phyloP scores from a whole-genome alignment of 2,888 invertebrate species.

The Antitype chi region DNA sequence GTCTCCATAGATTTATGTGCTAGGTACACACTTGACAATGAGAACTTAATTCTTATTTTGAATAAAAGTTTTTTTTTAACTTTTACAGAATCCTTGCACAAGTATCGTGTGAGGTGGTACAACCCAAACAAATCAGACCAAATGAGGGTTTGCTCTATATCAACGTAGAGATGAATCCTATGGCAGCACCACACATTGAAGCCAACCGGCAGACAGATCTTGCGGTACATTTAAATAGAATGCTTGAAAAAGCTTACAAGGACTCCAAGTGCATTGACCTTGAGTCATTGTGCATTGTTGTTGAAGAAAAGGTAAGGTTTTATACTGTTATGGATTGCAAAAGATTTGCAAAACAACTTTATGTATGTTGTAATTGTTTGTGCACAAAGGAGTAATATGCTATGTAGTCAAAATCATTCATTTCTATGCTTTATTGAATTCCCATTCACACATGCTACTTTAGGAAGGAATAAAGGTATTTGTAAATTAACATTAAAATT shows the following conservation, averaged over 20 bases:
- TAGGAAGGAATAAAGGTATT: neutral
- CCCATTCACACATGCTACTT: neutral
- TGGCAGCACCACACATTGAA: slow-evolving; percentile 97
- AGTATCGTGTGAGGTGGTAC: slow-evolving; percentile 96
- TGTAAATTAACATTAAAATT: neutral
- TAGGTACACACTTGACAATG: neutral
- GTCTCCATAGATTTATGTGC: neutral
- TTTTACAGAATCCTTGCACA: slow-evolving; percentile 94
- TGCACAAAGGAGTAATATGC: neutral
- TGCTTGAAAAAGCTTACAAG: slow-evolving; percentile 96
- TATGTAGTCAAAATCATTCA: neutral
- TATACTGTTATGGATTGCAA: slow-evolving; percentile 17
- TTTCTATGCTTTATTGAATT: neutral
- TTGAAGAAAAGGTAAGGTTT: slow-evolving; percentile 95
- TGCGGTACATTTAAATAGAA: slow-evolving; percentile 93
- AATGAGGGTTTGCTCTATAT: slow-evolving; percentile 97
- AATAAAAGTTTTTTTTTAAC: neutral
- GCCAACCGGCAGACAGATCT: slow-evolving; percentile 93
- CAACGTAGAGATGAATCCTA: slow-evolving; percentile 96
- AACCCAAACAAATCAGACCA: slow-evolving; percentile 95
- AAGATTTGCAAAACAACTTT: slow-evolving; percentile 26
- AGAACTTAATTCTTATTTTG: neutral
- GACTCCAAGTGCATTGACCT: slow-evolving; percentile 98
- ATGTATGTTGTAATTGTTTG: neutral
- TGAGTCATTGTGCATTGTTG: slow-evolving; percentile 98